Evolutionary conservation across 2,113 vertebrate genomes (phyloP).

Genomic region (Glareola pratincola): DNA sequence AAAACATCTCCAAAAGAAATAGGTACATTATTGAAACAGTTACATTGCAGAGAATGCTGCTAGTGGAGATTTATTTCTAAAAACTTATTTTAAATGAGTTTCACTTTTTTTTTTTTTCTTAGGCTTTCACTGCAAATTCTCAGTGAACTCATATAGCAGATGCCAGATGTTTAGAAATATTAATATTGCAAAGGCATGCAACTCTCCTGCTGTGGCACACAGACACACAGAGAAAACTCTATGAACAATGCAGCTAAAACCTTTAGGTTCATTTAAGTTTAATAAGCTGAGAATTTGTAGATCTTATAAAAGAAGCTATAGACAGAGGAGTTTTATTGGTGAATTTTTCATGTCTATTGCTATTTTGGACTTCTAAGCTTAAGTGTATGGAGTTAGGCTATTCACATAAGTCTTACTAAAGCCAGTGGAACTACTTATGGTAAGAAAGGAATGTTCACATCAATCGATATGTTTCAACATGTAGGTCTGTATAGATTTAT

Average conservation of each 20-base stretch:
- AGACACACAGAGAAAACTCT: background rate
- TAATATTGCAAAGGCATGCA: constrained; percentile 41
- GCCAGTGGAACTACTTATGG: background rate
- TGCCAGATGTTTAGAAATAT: constrained; percentile 57
- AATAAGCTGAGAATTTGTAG: constrained; percentile 39
- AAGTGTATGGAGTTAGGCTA: background rate
- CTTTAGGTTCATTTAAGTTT: constrained; percentile 39
- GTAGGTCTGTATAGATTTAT: background rate
- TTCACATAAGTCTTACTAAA: background rate
- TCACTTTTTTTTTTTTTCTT: background rate
- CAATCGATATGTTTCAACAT: background rate
- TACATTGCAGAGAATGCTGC: background rate
- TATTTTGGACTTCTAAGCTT: background rate
- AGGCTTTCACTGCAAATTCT: background rate
- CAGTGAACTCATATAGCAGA: background rate
- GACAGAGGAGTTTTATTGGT: background rate
- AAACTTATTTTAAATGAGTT: background rate
- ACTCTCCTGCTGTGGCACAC: constrained; percentile 36
- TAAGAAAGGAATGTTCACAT: background rate
- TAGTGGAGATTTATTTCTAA: background rate
- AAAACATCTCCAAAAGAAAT: background rate
- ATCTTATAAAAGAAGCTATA: background rate
- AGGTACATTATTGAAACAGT: background rate
- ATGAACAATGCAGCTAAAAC: constrained; percentile 12
- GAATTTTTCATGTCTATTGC: background rate